Evolutionary conservation across 2,113 vertebrate genomes (phyloP).

Genomic region (Pterocles gutturalis): DNA sequence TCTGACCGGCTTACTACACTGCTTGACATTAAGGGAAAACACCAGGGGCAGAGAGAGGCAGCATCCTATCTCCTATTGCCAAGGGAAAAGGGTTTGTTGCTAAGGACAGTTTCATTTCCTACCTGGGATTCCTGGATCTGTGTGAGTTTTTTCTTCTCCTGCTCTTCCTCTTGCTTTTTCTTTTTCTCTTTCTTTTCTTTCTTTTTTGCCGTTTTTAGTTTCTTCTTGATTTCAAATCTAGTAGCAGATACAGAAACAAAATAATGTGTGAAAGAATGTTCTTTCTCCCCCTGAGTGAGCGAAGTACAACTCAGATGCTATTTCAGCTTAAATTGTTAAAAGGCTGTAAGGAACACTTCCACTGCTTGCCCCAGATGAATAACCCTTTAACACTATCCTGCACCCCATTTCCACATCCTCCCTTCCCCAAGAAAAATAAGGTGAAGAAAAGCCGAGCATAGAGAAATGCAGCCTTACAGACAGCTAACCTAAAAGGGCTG

Average conservation of each 20-base stretch:
- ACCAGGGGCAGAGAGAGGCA: background rate
- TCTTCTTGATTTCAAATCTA: constrained; percentile 99
- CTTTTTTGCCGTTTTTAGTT: constrained; percentile 97
- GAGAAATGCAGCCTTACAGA: background rate
- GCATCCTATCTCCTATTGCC: background rate
- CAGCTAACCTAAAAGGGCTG: background rate
- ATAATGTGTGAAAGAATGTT: background rate
- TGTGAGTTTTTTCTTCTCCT: constrained; percentile 95
- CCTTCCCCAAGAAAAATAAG: background rate
- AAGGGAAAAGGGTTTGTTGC: background rate
- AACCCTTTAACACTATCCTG: background rate
- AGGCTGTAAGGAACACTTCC: background rate
- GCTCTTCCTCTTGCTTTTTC: constrained; percentile 96
- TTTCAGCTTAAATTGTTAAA: background rate
- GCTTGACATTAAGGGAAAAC: background rate
- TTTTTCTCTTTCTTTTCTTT: constrained; percentile 99
- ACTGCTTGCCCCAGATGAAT: background rate
- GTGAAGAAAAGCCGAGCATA: background rate
- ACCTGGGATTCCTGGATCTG: constrained; percentile 96
- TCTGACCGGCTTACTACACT: background rate
- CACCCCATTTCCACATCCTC: background rate
- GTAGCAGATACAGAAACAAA: constrained; percentile 20
- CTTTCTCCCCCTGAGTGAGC: background rate
- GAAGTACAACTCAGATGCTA: background rate
- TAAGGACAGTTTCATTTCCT: constrained; percentile 59